Evolutionary conservation across 2,113 vertebrate genomes (phyloP).

Genomic region (Vulpes vulpes): DNA sequence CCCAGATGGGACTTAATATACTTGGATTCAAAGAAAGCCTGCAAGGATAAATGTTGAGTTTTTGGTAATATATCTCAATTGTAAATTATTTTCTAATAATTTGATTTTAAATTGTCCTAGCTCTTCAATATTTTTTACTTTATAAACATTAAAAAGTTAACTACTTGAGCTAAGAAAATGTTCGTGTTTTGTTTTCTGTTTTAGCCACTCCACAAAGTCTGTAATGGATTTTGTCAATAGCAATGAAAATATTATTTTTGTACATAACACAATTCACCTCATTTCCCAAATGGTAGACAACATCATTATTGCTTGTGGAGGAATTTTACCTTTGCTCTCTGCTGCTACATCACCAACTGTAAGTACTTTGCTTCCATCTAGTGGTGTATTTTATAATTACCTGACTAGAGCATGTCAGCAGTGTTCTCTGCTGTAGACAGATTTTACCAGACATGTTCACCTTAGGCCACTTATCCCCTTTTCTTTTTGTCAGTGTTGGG

Average conservation of each 20-base stretch:
- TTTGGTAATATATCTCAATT: background rate
- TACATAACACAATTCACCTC: constrained; percentile 99
- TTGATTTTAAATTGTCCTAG: constrained; percentile 23
- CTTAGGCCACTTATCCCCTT: background rate
- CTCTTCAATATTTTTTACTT: background rate
- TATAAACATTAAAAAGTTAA: background rate
- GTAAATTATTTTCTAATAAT: background rate
- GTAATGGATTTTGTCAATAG: constrained; percentile 99
- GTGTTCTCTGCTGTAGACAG: background rate
- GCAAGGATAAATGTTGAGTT: background rate
- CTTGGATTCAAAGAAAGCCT: background rate
- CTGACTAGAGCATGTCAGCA: background rate
- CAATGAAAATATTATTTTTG: constrained; percentile 99
- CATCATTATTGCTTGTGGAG: constrained; percentile 99
- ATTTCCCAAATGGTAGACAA: constrained; percentile 99
- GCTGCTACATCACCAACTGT: constrained; percentile 98
- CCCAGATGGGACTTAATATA: background rate
- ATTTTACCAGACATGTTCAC: background rate
- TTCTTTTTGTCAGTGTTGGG: background rate
- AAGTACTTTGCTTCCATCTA: constrained; percentile 91
- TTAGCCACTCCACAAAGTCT: constrained; percentile 98
- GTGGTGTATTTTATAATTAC: constrained; percentile 81
- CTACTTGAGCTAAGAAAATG: background rate
- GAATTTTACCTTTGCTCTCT: constrained; percentile 98
- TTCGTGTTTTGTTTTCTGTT: constrained; percentile 71